Evolutionary conservation across 2,888 invertebrate species (phyloP).

Genomic region (Rosalia funebris): DNA sequence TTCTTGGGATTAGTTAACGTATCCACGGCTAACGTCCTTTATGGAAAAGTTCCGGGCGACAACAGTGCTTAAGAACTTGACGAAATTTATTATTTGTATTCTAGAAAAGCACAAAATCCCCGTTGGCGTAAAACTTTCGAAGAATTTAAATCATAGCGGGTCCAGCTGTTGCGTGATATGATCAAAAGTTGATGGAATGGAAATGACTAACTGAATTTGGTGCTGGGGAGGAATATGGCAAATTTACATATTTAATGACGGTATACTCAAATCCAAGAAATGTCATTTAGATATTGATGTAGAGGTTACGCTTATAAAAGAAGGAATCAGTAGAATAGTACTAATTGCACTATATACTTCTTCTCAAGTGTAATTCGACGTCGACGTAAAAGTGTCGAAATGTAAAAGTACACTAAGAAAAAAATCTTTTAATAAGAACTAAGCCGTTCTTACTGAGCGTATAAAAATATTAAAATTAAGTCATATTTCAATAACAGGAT

Average conservation of each 20-base stretch:
- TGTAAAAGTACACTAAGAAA: too few species aligned
- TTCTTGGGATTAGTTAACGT: conserved; percentile 25
- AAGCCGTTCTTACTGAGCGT: too few species aligned
- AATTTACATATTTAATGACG: conserved; percentile 44
- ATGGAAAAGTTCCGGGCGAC: conserved; percentile 24
- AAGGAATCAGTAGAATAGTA: too few species aligned
- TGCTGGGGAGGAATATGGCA: conserved; percentile 31
- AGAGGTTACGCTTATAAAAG: background rate
- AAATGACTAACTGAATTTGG: conserved; percentile 48
- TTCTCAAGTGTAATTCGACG: too few species aligned
- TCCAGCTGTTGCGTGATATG: conserved; percentile 52
- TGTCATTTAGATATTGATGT: background rate
- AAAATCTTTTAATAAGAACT: too few species aligned
- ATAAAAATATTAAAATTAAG: too few species aligned
- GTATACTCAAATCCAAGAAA: conserved; percentile 38
- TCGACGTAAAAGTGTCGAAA: too few species aligned
- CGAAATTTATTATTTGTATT: conserved; percentile 47
- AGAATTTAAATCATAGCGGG: conserved; percentile 49
- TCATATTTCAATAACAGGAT: too few species aligned
- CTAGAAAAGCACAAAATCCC: conserved; percentile 33
- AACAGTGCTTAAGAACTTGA: conserved; percentile 26
- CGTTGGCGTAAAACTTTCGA: conserved; percentile 43
- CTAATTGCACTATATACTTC: too few species aligned
- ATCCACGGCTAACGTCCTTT: conserved; percentile 8
- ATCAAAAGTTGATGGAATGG: conserved; percentile 51